Evolutionary conservation across 2,888 invertebrate species (phyloP), one percentile per base, ranked within the genome.

Genomic region (Lochmaea crataegi): DNA sequence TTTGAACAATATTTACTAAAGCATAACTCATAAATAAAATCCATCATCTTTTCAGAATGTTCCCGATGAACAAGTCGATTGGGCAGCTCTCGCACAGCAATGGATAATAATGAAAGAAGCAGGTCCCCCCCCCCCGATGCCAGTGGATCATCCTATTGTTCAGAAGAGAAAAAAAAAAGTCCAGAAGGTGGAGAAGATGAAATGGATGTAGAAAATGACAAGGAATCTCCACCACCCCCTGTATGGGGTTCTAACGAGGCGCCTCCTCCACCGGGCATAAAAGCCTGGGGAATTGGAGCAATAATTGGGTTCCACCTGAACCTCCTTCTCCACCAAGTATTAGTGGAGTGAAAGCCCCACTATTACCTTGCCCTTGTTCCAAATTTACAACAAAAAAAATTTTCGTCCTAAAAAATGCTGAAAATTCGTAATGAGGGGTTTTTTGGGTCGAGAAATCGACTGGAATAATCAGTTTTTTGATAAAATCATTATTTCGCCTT

Each of bases 81-180:
- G 98, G 98, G 98, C 97, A 12, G 93, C 96, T 42, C 89, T 98
- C 82, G 98, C 98, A 38, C 97, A 98, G 85, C 97, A 98, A 90
- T 98, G 98, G 98, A 98, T 98, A 80, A 95, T 95, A 85, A 96
- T 96, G 96, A 96, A 96, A 84, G 94, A 95, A 83, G 91, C 93
- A 10, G 87, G 87, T 22, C 87, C 88, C 2, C n/a, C n/a, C n/a
- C 87, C 86, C 14, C 84, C 84, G 7, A 79, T 83, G 57, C 81
- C 82, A 5, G 80, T 80, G 1, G 80, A 79, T 42, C 76, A 74
- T 16, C 73, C 76, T 42, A 72, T 78, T 12, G 48, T 63, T 10
- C 53, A 74, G 7, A 79, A 75, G n/a, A 67, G 66, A 42, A 74
- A 72, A 51, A 65, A 68, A 22, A 14, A 12, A n/a, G 61, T 76